phyloP scores from a whole-genome alignment of 2,888 invertebrate species.

The Taenaris catops region DNA sequence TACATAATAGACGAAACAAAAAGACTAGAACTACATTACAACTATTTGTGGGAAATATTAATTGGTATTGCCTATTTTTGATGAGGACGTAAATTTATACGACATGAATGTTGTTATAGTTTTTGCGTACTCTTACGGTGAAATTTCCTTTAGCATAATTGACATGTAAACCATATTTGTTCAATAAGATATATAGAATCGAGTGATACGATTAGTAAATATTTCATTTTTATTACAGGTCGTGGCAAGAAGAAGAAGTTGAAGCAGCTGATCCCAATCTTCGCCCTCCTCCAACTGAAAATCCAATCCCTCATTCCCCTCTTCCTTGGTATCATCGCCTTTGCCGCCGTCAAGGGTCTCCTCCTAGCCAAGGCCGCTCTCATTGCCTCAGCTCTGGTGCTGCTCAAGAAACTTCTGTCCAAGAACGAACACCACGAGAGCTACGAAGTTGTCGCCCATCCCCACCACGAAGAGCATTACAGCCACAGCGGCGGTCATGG shows the following conservation, averaged over 20 bases:
- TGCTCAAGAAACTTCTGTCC: constrained; percentile 83
- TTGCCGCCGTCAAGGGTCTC: constrained; percentile 91
- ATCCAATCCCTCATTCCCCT: constrained; percentile 88
- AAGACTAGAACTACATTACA: too few relatives aligned
- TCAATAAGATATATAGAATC: too few relatives aligned
- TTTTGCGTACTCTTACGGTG: too few relatives aligned
- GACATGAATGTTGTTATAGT: too few relatives aligned
- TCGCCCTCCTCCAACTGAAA: constrained; percentile 89
- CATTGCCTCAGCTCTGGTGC: constrained; percentile 85
- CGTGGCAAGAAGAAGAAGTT: constrained; percentile 90
- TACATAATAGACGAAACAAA: too few relatives aligned
- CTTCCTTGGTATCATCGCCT: constrained; percentile 85
- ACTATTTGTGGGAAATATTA: too few relatives aligned
- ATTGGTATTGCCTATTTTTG: too few relatives aligned
- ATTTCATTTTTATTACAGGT: constrained; percentile 71
- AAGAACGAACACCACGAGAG: constrained; percentile 84
- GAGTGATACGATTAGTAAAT: too few relatives aligned
- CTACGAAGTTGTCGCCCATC: constrained; percentile 88
- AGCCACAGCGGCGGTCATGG: constrained; percentile 77
- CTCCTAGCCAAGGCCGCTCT: constrained; percentile 91
- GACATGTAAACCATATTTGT: too few relatives aligned
- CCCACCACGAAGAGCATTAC: constrained; percentile 81
- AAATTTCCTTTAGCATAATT: too few relatives aligned
- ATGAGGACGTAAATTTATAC: too few relatives aligned
- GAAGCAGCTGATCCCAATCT: constrained; percentile 86